Evolutionary conservation across 2,888 invertebrate species (phyloP).

Genomic region (Morpho achilles): DNA sequence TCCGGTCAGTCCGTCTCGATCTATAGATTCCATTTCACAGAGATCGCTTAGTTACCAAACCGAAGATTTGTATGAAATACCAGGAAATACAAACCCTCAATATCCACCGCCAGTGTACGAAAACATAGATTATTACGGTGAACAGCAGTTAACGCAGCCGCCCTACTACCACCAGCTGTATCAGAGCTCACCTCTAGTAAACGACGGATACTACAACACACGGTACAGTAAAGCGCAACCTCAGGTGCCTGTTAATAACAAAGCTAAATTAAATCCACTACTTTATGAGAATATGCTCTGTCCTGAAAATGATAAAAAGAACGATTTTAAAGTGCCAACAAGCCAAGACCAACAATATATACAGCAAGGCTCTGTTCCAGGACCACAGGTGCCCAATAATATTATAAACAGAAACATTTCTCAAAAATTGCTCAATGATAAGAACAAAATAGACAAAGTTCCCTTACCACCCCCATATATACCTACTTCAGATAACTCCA

Average conservation of each 20-base stretch:
- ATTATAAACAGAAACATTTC: slow-evolving; percentile 50
- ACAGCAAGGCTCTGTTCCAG: slow-evolving; percentile 64
- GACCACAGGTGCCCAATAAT: slow-evolving; percentile 66
- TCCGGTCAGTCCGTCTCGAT: slow-evolving; percentile 79
- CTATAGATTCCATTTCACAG: slow-evolving; percentile 80
- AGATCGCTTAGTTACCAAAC: slow-evolving; percentile 75
- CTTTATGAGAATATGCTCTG: slow-evolving; percentile 75
- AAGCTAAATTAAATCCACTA: slow-evolving; percentile 57
- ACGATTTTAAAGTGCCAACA: slow-evolving; percentile 54
- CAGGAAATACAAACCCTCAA: slow-evolving; percentile 58
- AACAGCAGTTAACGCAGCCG: slow-evolving; percentile 75
- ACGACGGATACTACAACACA: slow-evolving; percentile 75
- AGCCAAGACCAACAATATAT: slow-evolving; percentile 59
- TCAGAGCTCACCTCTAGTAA: slow-evolving; percentile 61
- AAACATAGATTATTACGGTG: slow-evolving; percentile 89
- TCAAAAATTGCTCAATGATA: slow-evolving; percentile 56
- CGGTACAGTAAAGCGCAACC: slow-evolving; percentile 88
- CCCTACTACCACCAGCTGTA: slow-evolving; percentile 82
- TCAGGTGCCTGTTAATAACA: slow-evolving; percentile 83
- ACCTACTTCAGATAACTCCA: slow-evolving; percentile 50
- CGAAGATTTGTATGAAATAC: slow-evolving; percentile 69
- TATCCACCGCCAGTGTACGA: slow-evolving; percentile 83
- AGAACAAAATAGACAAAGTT: slow-evolving; percentile 71
- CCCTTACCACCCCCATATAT: slow-evolving; percentile 75
- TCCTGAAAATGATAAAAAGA: slow-evolving; percentile 64